Evolutionary conservation across 2,797 vertebrate species (phyloP).

Genomic region (Balearica regulorum): DNA sequence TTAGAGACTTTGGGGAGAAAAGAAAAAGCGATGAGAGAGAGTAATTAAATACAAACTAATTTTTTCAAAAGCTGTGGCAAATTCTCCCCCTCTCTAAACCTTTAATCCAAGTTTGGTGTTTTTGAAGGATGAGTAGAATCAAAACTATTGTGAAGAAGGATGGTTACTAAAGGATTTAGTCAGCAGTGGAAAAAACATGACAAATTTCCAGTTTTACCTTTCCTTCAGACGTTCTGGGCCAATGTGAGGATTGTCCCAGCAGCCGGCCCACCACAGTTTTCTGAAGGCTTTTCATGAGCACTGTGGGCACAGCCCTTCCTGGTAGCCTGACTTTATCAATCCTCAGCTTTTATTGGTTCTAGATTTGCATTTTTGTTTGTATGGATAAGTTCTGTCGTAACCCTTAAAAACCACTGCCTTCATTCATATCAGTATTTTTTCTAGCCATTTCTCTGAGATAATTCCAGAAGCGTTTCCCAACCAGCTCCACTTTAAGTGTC

Average conservation of each 20-base stretch:
- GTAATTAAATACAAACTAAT: not conserved
- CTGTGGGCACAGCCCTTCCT: not conserved
- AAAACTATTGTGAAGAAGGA: not conserved
- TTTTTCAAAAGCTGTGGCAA: not conserved
- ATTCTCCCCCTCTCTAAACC: not conserved
- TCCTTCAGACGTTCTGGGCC: not conserved
- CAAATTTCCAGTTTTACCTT: not conserved
- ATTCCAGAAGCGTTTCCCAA: not conserved
- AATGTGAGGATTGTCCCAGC: not conserved
- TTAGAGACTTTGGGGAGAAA: not conserved
- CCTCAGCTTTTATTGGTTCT: not conserved
- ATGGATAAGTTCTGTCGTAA: fast-evolving
- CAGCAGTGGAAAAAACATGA: not conserved
- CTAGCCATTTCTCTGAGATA: not conserved
- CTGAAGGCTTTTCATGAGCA: not conserved
- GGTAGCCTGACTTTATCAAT: not conserved
- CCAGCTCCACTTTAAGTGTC: not conserved
- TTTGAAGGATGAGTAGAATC: not conserved
- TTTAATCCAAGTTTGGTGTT: not conserved
- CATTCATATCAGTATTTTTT: not conserved
- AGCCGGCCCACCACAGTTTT: not conserved
- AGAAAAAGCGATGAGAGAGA: not conserved
- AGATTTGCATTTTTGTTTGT: not conserved
- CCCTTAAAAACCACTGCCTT: not conserved
- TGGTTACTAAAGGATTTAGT: not conserved